Percentiles rank a stretch among this genome's conserved stretches.
Conservation (phyloP, 2,888 invertebrate species). For the Trichopria drosophilae region DNA sequence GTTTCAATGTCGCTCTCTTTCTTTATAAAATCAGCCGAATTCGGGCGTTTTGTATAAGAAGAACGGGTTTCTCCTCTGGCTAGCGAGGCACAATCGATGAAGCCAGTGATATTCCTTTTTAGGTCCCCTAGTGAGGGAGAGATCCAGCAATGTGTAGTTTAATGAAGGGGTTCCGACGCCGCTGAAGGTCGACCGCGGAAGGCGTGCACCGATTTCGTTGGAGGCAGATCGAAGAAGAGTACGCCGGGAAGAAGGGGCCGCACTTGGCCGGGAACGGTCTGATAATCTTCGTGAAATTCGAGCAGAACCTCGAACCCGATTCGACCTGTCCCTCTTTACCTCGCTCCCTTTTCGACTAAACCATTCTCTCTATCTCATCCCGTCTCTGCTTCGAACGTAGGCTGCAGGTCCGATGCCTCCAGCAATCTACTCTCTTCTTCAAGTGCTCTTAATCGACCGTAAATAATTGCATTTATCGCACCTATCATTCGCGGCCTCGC, state of each 20-base stretch:
- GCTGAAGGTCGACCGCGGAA: conserved; percentile 19
- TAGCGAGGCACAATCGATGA: too few relatives aligned
- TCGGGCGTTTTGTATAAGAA: too few relatives aligned
- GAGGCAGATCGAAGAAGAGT: conserved; percentile 26
- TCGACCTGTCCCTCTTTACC: conserved; percentile 29
- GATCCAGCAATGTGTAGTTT: conserved; percentile 29
- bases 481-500: conserved; percentile 51
- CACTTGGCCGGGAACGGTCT: too few relatives aligned
- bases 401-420: too few relatives aligned
- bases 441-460: conserved; percentile 57
- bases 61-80: too few relatives aligned
- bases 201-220: conserved; percentile 43
- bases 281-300: conserved; percentile 56
- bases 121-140: conserved; percentile 16
- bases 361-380: conserved; percentile 5
- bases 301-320: conserved; percentile 42
- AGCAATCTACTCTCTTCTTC: conserved; percentile 34
- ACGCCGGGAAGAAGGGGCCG: conserved; percentile 26
- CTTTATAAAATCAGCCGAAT: too few relatives aligned
- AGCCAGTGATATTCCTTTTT: conserved; percentile 14
- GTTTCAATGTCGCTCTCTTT: too few relatives aligned
- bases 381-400: conserved; percentile 11
- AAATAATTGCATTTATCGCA: conserved; percentile 59
- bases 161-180: conserved; percentile 33
- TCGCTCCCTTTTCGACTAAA: conserved; percentile 6